These are phyloP conservation scores for Philopotamus ludificatus DNA, from an alignment of 1,140 invertebrate species.

Conservation along the genomic window DNA sequence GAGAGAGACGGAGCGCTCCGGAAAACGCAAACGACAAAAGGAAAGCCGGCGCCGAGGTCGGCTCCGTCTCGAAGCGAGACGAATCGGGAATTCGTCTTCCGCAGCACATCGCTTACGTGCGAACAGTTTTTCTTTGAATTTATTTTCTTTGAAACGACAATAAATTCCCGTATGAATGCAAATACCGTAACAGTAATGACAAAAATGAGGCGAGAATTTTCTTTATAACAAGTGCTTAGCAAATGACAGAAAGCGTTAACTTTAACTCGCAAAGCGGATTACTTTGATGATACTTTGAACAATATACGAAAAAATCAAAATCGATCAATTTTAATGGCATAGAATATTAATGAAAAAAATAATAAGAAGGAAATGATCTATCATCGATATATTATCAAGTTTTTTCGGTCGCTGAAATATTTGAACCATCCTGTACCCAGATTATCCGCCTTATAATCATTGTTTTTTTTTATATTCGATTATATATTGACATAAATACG, in stretches of 20 bases:
- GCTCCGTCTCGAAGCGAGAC: not conserved
- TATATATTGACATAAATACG: not conserved
- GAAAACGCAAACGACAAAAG: too few species aligned
- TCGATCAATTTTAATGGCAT: too few species aligned
- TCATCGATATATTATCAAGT: too few species aligned
- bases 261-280: too few species aligned
- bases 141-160: not conserved
- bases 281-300: not conserved
- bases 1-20: slow-evolving; percentile 5
- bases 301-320: not conserved
- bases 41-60: not conserved
- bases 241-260: too few species aligned
- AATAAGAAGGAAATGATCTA: too few species aligned
- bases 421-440: slow-evolving; percentile 18
- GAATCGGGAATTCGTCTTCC: not conserved
- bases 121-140: not conserved
- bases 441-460: slow-evolving; percentile 27
- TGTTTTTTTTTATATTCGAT: slow-evolving; percentile 16
- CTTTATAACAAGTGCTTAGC: too few species aligned
- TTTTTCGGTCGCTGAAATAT: too few species aligned
- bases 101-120: not conserved
- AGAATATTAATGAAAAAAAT: too few species aligned
- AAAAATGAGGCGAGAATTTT: not conserved
- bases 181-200: not conserved
- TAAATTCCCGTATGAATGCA: not conserved